Conservation (phyloP, 2,113 vertebrate species). For the Uria aalge region DNA sequence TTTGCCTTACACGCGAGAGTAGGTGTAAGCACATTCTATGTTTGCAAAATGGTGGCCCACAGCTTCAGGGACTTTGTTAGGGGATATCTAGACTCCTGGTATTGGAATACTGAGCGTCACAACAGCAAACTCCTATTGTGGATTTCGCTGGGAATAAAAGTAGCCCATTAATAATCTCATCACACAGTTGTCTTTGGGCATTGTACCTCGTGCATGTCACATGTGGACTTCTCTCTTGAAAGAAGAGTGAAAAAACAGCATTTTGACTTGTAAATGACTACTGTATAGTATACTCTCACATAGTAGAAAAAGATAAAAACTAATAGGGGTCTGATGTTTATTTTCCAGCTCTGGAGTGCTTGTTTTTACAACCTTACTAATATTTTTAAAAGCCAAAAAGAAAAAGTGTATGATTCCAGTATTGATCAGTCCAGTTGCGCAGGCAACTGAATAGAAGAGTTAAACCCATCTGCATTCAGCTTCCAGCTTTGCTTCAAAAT, state of each 20-base stretch:
- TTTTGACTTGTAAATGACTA: background rate
- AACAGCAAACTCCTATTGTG: background rate
- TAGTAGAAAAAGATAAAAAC: background rate
- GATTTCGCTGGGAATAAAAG: background rate
- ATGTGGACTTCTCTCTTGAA: background rate
- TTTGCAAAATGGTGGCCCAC: background rate
- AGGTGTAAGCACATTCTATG: background rate
- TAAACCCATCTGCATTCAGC: background rate
- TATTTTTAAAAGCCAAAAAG: background rate
- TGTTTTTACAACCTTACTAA: background rate
- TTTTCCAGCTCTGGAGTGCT: background rate
- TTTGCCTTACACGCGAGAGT: background rate
- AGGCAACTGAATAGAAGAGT: background rate
- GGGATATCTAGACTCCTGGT: background rate
- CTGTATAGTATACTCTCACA: background rate
- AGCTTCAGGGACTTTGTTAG: background rate
- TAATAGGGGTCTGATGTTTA: background rate
- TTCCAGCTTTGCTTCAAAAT: background rate
- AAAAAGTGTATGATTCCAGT: background rate
- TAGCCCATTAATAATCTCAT: background rate
- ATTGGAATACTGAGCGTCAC: background rate
- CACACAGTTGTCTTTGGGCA: background rate
- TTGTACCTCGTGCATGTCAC: background rate
- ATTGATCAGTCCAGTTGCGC: background rate
- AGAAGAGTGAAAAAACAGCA: background rate